Percentiles rank a stretch among this genome's conserved stretches.
These are phyloP conservation scores for Prunella strophiata DNA, from an alignment of 2,797 vertebrate genomes.

Conservation along the genomic window DNA sequence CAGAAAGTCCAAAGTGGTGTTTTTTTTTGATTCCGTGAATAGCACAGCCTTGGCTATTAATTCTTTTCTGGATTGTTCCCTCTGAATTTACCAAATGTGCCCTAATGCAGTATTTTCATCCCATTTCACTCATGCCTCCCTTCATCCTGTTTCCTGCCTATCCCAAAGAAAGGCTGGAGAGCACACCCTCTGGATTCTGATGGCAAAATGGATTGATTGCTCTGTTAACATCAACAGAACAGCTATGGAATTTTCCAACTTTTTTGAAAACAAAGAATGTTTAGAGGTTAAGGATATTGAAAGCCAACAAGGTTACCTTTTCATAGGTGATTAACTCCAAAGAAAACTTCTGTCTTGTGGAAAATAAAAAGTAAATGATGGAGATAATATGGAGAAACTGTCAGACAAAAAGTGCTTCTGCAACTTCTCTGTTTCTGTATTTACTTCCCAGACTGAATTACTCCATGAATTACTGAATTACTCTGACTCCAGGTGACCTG, in stretches of 20 bases:
- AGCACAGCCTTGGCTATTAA: neutral
- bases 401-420: neutral
- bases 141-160: neutral
- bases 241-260: neutral
- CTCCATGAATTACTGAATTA: neutral
- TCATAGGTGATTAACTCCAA: neutral
- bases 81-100: neutral
- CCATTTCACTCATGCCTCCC: neutral
- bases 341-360: neutral
- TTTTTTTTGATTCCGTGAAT: neutral
- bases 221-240: neutral
- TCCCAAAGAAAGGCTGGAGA: neutral
- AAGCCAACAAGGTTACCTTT: neutral
- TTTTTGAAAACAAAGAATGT: neutral
- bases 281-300: neutral
- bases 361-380: neutral
- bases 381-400: neutral
- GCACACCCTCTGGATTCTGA: neutral
- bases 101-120: neutral
- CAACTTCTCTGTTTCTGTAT: neutral
- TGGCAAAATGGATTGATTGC: neutral
- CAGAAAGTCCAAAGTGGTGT: neutral
- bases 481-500: neutral
- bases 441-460: neutral
- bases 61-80: neutral